Conservation (phyloP, 2,797 vertebrate genomes). For the Parauchenoglanis ngamensis region DNA sequence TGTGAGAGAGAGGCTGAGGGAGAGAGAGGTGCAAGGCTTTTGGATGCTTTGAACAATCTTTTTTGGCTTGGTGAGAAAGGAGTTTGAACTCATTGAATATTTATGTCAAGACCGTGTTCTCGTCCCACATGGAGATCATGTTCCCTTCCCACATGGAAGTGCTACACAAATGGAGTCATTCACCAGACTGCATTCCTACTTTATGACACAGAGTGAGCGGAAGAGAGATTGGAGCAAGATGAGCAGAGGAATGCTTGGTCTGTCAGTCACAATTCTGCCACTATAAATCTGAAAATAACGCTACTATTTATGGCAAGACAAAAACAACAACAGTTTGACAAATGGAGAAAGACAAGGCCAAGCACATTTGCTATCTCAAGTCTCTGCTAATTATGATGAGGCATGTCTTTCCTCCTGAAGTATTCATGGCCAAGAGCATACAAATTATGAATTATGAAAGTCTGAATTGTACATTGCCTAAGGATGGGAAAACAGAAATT, state of each 20-base stretch:
- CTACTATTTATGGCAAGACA: constrained; percentile 23
- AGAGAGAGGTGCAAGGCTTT: constrained; percentile 57
- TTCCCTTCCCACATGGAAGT: constrained; percentile 42
- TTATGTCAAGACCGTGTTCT: constrained; percentile 42
- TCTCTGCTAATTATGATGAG: constrained; percentile 28
- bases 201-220: constrained; percentile 37
- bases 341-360: constrained; percentile 1
- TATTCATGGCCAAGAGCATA: constrained; percentile 7
- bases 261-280: constrained; percentile 33
- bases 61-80: constrained; percentile 40
- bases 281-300: constrained; percentile 34
- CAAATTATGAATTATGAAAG: constrained; percentile 5
- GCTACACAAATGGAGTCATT: constrained; percentile 45
- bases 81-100: constrained; percentile 43
- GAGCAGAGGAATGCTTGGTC: constrained; percentile 38
- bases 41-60: constrained; percentile 62
- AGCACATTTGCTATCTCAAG: constrained; percentile 13
- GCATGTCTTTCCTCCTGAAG: constrained; percentile 20
- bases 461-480: neutral
- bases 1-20: neutral
- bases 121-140: constrained; percentile 34
- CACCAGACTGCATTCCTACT: constrained; percentile 41
- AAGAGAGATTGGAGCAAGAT: constrained; percentile 33
- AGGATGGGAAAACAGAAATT: neutral
- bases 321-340: constrained; percentile 22